Conservation (phyloP, 1,140 invertebrate species). For the Meloidogyne exigua region DNA sequence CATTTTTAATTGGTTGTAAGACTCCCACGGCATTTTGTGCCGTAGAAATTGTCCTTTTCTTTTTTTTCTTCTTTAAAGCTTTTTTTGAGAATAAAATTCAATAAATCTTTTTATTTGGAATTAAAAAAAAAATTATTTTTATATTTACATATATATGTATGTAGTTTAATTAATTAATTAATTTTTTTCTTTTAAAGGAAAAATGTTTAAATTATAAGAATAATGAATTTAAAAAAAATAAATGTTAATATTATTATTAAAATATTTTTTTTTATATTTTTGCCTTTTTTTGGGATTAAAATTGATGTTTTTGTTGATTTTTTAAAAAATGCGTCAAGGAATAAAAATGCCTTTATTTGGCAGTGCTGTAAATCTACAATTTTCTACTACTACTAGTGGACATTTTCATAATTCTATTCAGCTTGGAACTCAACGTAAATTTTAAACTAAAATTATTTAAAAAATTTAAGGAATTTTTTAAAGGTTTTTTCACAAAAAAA, state of each 20-base stretch:
- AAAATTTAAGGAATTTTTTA: background rate
- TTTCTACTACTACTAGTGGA: background rate
- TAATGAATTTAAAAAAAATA: constrained; percentile 5
- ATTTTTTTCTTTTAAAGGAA: background rate
- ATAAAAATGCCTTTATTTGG: background rate
- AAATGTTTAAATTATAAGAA: background rate
- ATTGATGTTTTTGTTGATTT: background rate
- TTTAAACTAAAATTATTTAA: background rate
- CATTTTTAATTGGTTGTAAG: background rate
- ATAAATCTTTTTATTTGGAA: background rate
- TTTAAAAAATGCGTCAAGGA: background rate
- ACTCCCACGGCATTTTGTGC: background rate
- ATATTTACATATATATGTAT: too few relatives aligned
- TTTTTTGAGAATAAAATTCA: background rate
- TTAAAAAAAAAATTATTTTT: background rate
- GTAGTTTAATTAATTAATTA: background rate
- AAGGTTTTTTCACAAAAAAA: too few relatives aligned
- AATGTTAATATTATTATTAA: background rate
- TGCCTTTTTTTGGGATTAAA: too few relatives aligned
- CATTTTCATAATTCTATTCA: background rate
- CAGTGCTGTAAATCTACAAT: background rate
- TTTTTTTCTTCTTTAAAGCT: background rate
- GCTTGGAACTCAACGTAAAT: background rate
- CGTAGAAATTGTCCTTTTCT: background rate
- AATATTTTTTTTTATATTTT: too few relatives aligned